Percentiles rank a stretch among this genome's conserved stretches.
Conservation (phyloP, 2,797 vertebrate species). For the Benthosema pterotum region DNA sequence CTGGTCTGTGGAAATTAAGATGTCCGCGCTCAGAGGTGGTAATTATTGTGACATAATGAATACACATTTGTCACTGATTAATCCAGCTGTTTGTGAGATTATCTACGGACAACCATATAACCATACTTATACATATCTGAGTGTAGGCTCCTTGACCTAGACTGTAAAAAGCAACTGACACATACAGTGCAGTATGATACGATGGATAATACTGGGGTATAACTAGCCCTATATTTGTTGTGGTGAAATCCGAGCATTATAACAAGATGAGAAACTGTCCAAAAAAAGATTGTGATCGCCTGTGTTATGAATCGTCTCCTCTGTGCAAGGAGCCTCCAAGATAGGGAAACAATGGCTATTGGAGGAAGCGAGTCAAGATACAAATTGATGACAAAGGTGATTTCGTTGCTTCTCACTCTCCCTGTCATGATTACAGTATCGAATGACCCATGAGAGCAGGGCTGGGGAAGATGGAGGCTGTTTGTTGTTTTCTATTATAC, state of each 20-base stretch:
- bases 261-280: slow-evolving; percentile 34
- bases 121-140: too few relatives aligned
- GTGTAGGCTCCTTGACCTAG: too few relatives aligned
- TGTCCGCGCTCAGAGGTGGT: too few relatives aligned
- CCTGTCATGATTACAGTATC: slow-evolving; percentile 59
- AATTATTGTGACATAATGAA: too few relatives aligned
- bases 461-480: slow-evolving; percentile 23
- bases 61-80: too few relatives aligned
- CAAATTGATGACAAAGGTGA: slow-evolving; percentile 38
- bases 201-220: too few relatives aligned
- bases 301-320: slow-evolving; percentile 52
- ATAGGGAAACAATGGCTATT: slow-evolving; percentile 44
- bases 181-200: too few relatives aligned
- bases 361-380: slow-evolving; percentile 50
- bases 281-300: slow-evolving; percentile 53
- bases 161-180: too few relatives aligned
- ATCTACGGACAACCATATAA: too few relatives aligned
- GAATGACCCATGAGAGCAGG: slow-evolving; percentile 43
- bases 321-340: slow-evolving; percentile 35
- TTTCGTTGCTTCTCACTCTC: slow-evolving; percentile 40
- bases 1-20: too few relatives aligned
- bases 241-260: slow-evolving; percentile 2
- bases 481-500: slow-evolving; percentile 33
- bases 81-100: too few relatives aligned
- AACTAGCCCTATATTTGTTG: too few relatives aligned